Base-by-base conservation (phyloP, 2,113 vertebrate genomes). In the Psettodes erumei region DNA sequence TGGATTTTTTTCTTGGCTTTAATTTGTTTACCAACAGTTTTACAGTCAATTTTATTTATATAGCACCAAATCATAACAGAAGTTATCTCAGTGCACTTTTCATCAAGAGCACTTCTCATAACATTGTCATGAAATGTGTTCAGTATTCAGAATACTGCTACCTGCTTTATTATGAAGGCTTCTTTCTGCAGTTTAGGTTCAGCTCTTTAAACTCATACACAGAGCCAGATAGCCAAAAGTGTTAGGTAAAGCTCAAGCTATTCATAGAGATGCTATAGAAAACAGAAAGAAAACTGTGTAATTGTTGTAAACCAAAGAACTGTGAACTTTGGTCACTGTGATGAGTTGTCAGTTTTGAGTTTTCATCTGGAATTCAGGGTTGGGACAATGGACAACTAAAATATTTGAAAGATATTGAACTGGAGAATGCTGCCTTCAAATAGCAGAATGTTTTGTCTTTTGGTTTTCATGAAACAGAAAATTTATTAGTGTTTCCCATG, bases 401-500 rank as follows among this genome's bases (percentile, higher is more conserved):
- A 65, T 45, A 45, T 42, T 7, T 40, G 51, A 50, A 15, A 43
- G 12, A 16, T 27, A 33, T 45, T 2, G 35, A 35, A 3, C 18
- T 27, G 16, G 35, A 16, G 16, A 76, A 23, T 47, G 8, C 8
- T 56, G 6, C 51, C n/a, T 8, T 71, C 5, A 38, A 56, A 47
- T 28, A 54, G 55, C 23, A 33, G 19, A 47, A 43, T n/a, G 13
- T 58, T 42, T 68, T 18, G 7, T 40, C 1, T 5, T 12, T 37
- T 15, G 1, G 30, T 58, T 56, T 35, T 43, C 1, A 3, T 37
- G 47, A 43, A 68, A 60, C 13, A 15, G 16, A 38, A 15, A 5
- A 25, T 28, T 38, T 30, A 79, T 75, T 25, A 21, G 16, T 54
- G 47, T 61, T 80, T 54, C 56, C 21, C 4, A 4, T 84, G 21